phyloP scores from a whole-genome alignment of 2,113 vertebrate species.

The Microcebus tavaratra region DNA sequence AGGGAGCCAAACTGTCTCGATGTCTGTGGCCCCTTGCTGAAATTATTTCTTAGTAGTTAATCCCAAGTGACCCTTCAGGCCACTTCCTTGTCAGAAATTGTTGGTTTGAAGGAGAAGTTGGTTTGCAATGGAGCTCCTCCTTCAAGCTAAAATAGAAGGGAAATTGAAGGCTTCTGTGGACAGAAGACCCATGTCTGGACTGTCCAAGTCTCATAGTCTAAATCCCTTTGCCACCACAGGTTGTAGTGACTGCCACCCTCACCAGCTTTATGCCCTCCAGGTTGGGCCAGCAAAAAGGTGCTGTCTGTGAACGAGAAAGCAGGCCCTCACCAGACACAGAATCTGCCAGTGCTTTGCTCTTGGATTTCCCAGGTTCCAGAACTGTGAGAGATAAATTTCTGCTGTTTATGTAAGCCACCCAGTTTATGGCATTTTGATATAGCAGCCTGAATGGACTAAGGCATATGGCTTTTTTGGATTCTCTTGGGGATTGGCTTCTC shows the following conservation, averaged over 20 bases:
- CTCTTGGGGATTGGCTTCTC: neutral
- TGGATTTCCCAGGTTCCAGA: neutral
- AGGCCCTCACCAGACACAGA: neutral
- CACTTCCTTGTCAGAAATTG: slow-evolving; percentile 38
- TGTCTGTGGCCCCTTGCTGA: slow-evolving; percentile 57
- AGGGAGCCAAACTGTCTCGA: slow-evolving; percentile 52
- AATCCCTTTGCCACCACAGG: neutral
- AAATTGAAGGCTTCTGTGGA: neutral
- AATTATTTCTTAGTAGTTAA: slow-evolving; percentile 43
- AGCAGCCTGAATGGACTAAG: neutral
- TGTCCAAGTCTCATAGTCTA: neutral
- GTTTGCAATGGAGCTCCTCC: neutral
- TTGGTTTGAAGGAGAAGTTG: neutral
- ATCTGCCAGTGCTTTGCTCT: neutral
- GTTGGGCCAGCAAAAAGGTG: neutral
- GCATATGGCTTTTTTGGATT: neutral
- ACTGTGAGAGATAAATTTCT: neutral
- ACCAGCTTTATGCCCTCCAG: neutral
- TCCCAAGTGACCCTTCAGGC: slow-evolving; percentile 38
- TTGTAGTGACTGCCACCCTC: too few species aligned
- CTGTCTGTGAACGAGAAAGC: neutral
- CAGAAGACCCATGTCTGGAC: neutral
- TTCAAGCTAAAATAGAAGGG: neutral
- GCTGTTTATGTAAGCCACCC: neutral
- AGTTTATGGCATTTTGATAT: neutral